Conservation (phyloP, 2,113 vertebrate species). For the Xenopus laevis region DNA sequence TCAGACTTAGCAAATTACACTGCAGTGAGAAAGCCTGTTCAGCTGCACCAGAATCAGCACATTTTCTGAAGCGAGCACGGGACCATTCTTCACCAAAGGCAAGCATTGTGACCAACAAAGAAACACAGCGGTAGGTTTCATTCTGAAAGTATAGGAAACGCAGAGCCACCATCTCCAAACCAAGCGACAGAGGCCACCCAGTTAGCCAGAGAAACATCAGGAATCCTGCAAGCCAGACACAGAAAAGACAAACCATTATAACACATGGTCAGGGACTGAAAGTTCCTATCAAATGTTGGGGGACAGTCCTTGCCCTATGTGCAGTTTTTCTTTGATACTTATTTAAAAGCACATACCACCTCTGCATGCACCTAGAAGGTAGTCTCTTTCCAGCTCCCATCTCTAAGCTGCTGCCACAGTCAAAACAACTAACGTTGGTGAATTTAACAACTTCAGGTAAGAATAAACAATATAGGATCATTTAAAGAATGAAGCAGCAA, state of each 20-base stretch:
- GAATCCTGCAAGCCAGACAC: constrained; percentile 53
- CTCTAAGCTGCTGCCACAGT: too few species aligned
- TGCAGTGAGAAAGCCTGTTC: constrained; percentile 12
- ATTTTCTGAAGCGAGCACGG: not conserved
- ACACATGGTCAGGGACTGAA: too few species aligned
- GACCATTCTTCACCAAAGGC: constrained; percentile 55
- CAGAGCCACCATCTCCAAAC: constrained; percentile 57
- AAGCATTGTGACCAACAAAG: constrained; percentile 60
- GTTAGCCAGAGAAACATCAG: constrained; percentile 54
- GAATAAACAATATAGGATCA: too few species aligned
- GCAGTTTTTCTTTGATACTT: too few species aligned
- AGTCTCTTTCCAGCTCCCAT: too few species aligned
- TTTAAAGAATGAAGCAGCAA: too few species aligned
- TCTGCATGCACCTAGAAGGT: too few species aligned
- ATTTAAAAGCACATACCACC: too few species aligned
- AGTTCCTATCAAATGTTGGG: too few species aligned
- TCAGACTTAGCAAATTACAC: constrained; percentile 61
- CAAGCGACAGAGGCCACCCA: constrained; percentile 45
- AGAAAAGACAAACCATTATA: not conserved
- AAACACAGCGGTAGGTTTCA: constrained; percentile 56
- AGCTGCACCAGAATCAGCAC: not conserved
- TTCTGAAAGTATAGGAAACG: constrained; percentile 67
- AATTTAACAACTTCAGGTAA: too few species aligned
- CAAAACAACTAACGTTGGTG: too few species aligned
- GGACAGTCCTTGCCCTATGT: too few species aligned